phyloP scores from a whole-genome alignment of 1,140 invertebrate genomes.

The Drosophila chauvacae region DNA sequence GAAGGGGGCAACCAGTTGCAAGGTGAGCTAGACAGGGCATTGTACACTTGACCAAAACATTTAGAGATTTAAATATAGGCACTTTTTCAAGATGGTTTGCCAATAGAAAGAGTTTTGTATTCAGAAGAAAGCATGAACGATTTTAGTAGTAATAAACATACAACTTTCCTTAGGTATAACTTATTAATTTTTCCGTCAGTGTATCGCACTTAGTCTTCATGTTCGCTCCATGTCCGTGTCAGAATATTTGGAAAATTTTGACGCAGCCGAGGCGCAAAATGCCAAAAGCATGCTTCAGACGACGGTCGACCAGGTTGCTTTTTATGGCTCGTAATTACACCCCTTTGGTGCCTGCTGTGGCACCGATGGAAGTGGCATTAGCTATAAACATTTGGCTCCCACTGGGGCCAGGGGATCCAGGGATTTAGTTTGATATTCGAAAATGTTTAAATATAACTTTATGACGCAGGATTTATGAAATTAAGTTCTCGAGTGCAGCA shows the following conservation, averaged over 20 bases:
- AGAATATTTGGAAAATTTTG: constrained; percentile 54
- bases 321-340: constrained; percentile 60
- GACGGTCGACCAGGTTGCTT: constrained; percentile 38
- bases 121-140: no score
- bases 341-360: constrained; percentile 43
- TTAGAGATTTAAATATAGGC: background rate
- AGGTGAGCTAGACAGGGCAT: constrained; percentile 23
- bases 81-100: no score
- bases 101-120: background rate
- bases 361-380: constrained; percentile 21
- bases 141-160: background rate
- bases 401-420: constrained; percentile 27
- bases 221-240: constrained; percentile 34
- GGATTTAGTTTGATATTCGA: constrained; percentile 55
- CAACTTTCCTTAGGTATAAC: background rate
- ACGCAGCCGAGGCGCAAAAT: constrained; percentile 52
- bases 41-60: constrained; percentile 19
- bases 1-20: constrained; percentile 20
- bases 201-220: constrained; percentile 15
- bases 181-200: constrained; percentile 1
- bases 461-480: constrained; percentile 44
- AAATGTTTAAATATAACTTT: constrained; percentile 64
- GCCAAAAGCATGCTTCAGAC: constrained; percentile 54
- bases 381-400: constrained; percentile 58
- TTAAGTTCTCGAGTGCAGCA: constrained; percentile 16